A percentile compares a stretch with the other conserved stretches of the same genome.
Conservation (phyloP, 2,888 invertebrate genomes). For the Ectemnius cavifrons region DNA sequence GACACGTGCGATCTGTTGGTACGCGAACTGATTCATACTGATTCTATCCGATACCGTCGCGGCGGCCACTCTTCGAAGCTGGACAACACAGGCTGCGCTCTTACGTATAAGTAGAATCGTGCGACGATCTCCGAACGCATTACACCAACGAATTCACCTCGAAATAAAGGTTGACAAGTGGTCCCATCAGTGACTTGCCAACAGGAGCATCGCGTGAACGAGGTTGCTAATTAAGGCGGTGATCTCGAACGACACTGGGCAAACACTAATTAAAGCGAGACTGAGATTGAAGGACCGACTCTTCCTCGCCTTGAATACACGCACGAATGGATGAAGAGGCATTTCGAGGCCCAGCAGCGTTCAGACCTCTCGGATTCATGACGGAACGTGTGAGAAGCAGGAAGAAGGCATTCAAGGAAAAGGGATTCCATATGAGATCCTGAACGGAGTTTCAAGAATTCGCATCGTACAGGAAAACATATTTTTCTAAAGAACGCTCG, state of each 20-base stretch:
- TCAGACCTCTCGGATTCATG: conserved; percentile 35
- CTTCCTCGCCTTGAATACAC: neutral
- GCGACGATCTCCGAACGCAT: neutral
- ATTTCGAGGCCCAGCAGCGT: conserved; percentile 26
- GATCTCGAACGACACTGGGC: neutral
- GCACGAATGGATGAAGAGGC: conserved; percentile 48
- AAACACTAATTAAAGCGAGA: conserved; percentile 8
- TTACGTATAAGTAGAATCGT: neutral
- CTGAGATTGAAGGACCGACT: conserved; percentile 9
- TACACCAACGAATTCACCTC: neutral
- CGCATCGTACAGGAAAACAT: neutral
- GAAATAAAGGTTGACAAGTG: neutral
- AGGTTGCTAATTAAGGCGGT: conserved; percentile 3
- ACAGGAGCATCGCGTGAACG: conserved; percentile 2
- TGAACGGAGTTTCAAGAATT: neutral
- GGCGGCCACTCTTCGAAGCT: neutral
- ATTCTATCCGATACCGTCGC: conserved; percentile 49
- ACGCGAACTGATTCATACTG: conserved; percentile 56
- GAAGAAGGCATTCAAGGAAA: conserved; percentile 33
- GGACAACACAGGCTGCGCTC: neutral
- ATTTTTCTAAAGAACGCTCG: conserved; percentile 31
- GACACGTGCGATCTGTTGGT: conserved; percentile 39
- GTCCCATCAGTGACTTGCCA: neutral
- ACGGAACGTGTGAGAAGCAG: conserved; percentile 47
- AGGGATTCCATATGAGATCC: conserved; percentile 3